Percentiles rank a stretch among this genome's conserved stretches.
Conservation (phyloP, 1,140 invertebrate genomes). For the Argopecten irradians region DNA sequence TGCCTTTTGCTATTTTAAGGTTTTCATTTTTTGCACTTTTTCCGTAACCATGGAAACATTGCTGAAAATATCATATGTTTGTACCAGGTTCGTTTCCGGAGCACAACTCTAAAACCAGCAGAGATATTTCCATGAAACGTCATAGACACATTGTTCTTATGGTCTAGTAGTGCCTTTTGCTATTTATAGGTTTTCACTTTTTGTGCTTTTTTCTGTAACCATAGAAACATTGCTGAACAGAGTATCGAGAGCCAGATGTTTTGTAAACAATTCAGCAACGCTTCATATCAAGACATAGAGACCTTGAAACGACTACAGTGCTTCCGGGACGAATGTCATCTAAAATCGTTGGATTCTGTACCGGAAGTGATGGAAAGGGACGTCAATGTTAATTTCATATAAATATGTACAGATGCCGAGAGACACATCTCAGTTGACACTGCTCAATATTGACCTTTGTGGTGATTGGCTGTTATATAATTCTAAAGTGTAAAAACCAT, state of each 20-base stretch:
- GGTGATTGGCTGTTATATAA: background rate
- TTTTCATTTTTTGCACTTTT: too few species aligned
- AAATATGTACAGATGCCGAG: background rate
- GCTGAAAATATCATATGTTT: too few species aligned
- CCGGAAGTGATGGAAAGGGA: background rate
- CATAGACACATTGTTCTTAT: too few species aligned
- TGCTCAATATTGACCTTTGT: background rate
- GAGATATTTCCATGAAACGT: too few species aligned
- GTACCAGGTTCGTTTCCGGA: too few species aligned
- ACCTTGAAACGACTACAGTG: conserved; percentile 34
- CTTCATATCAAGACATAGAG: conserved; percentile 46
- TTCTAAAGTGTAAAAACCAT: background rate
- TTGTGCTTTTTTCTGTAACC: too few species aligned
- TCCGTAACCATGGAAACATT: too few species aligned
- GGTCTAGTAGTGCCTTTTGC: too few species aligned
- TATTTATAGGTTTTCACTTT: too few species aligned
- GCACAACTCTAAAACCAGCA: too few species aligned
- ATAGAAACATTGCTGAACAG: too few species aligned
- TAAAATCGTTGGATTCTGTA: conserved; percentile 24
- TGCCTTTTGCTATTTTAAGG: too few species aligned
- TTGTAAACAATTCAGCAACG: conserved; percentile 49
- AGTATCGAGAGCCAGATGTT: conserved; percentile 49
- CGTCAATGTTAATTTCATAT: conserved; percentile 7
- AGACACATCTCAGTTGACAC: background rate
- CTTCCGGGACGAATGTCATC: conserved; percentile 27